A percentile compares a stretch with the other conserved stretches of the same genome.
Conservation (phyloP, 1,140 invertebrate genomes). For the Sycophila sp. region DNA sequence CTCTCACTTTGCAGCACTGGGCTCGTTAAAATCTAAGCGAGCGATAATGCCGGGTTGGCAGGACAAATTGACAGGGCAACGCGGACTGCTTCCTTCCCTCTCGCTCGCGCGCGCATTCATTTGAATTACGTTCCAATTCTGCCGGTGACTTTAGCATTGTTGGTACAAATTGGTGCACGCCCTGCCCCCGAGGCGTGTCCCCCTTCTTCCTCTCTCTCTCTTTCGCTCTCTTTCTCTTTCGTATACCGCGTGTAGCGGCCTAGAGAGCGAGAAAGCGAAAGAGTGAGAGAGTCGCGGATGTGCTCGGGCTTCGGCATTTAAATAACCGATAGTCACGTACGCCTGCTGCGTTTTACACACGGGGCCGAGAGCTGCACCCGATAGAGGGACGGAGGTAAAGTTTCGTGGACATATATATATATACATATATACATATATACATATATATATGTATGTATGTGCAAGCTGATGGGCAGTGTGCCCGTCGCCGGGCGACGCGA, state of each 20-base stretch:
- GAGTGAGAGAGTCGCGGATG: constrained; percentile 38
- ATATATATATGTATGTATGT: background rate
- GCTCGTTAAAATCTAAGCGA: constrained; percentile 50
- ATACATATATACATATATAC: too few species aligned
- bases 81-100: too few species aligned
- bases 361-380: background rate
- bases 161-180: constrained; percentile 66
- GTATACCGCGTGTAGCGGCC: background rate
- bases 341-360: background rate
- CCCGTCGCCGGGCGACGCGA: background rate
- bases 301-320: constrained; percentile 42
- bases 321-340: constrained; percentile 53
- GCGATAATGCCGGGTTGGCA: constrained; percentile 62
- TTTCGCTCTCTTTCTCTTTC: background rate
- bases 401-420: background rate
- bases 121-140: constrained; percentile 66
- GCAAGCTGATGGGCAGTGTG: background rate
- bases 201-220: constrained; percentile 30
- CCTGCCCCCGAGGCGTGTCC: constrained; percentile 54
- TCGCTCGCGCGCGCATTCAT: constrained; percentile 53
- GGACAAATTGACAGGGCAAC: constrained; percentile 65
- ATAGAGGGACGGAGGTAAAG: background rate
- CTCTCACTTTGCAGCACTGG: background rate
- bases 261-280: background rate
- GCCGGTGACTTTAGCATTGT: constrained; percentile 65